Evolutionary conservation across 2,888 invertebrate species (phyloP).

Genomic region (Lepidochrysops patricia): DNA sequence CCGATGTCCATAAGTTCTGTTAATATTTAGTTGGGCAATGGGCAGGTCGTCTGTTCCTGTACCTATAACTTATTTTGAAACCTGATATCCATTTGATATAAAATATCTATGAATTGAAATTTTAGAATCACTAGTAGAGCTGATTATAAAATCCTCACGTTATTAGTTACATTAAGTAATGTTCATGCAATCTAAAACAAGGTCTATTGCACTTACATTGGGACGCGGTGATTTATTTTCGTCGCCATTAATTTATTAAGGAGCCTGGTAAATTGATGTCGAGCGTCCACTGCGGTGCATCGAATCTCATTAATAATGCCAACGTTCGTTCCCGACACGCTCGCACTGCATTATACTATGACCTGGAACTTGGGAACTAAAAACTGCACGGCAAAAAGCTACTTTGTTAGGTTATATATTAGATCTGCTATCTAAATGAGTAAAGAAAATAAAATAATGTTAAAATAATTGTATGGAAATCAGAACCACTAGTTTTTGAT

Average conservation of each 20-base stretch:
- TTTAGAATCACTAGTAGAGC: no score
- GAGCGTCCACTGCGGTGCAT: conserved; percentile 31
- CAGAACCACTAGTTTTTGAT: no score
- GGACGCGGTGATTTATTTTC: conserved; percentile 20
- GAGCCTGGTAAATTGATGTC: conserved; percentile 28
- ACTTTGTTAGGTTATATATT: background rate
- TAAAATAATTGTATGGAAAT: no score
- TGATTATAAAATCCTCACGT: no score
- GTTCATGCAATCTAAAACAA: background rate
- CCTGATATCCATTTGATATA: no score
- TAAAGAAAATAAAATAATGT: background rate
- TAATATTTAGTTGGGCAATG: no score
- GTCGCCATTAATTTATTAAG: conserved; percentile 26
- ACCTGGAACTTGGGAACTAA: conserved; percentile 21
- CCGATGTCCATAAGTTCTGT: no score
- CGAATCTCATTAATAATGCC: conserved; percentile 35
- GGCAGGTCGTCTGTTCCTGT: no score
- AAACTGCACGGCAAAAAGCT: conserved; percentile 16
- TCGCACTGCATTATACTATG: conserved; percentile 30
- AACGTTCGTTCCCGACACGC: conserved; percentile 26
- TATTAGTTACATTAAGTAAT: no score
- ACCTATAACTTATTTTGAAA: no score
- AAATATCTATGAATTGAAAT: no score
- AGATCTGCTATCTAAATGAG: background rate
- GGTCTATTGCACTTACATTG: background rate